Base-by-base conservation (phyloP, 2,113 vertebrate species). In the Stictonetta naevosa region DNA sequence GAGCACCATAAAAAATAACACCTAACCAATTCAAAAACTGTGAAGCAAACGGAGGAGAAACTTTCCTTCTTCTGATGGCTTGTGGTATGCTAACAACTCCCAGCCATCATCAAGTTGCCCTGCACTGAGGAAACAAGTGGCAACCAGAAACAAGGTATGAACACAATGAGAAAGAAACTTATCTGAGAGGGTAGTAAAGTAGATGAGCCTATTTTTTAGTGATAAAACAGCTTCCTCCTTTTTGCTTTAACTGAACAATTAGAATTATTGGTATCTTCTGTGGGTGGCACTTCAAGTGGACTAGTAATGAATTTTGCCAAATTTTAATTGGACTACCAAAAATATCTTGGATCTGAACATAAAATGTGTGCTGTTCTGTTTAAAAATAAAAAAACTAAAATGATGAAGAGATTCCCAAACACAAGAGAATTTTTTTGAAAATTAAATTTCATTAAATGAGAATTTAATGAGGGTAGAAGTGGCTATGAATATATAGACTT, bases 21-120 rank as follows among this genome's bases (percentile, higher is more conserved):
- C 23, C n/a, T 52, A 88, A 68, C 3, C 11, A 74, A 50, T 6
- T 1, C 6, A 55, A 78, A 89, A 67, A 40, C 2, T 48, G 40
- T 75, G 26, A 17, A 82, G 18, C 46, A 77, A 75, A 71, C 1
- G 2, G 71, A 33, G 7, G n/a, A 48, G 46, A 48, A 48, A 48
- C 46, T 22, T 48, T 9, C 4, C 18, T 64, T 11, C 10, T 84
- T 46, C 46, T 36, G 9, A 17, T 78, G n/a, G 11, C n/a, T 85
- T 13, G 28, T 3, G 2, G 48, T 53, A 78, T 22, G 17, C 19
- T 92, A 55, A 20, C 3, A 68, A 40, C 28, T 68, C 66, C 18
- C 7, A 46, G 60, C 2, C 8, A 82, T 17, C 28, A 76, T 4
- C 21, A 63, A 0, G 0, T 13, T 82, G 3, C 23, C 18, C 18